Conservation (phyloP, 2,113 vertebrate species). For the Ramphastos sulfuratus region DNA sequence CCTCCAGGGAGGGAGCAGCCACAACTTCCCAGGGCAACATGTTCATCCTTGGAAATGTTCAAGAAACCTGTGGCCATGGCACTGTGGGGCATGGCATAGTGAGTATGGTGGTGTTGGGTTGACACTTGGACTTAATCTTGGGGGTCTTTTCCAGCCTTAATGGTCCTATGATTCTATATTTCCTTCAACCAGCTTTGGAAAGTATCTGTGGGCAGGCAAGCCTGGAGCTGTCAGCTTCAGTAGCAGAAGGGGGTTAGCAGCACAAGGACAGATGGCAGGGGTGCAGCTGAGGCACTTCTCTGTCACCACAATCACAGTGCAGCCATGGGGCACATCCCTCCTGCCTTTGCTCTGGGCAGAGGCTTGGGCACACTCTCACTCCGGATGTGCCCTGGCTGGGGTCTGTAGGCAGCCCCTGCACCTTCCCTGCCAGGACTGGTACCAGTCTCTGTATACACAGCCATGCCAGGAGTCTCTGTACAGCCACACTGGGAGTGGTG, state of each 20-base stretch:
- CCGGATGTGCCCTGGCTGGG: not conserved
- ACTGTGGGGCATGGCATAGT: no score
- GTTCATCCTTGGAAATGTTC: no score
- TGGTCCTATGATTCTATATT: not conserved
- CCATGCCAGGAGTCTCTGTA: no score
- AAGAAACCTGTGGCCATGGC: no score
- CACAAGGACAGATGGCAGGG: constrained; percentile 67
- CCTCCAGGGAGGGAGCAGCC: no score
- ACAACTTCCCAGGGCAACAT: no score
- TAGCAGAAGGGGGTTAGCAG: constrained; percentile 67
- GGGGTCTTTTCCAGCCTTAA: no score
- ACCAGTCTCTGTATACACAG: not conserved
- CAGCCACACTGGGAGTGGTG: not conserved
- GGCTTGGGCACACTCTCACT: not conserved
- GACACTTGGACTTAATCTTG: no score
- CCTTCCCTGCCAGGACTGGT: not conserved
- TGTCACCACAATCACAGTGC: not conserved
- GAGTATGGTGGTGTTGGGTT: no score
- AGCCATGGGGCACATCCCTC: not conserved
- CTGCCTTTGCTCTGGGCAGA: not conserved
- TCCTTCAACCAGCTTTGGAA: constrained; percentile 53
- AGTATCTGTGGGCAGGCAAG: constrained; percentile 17
- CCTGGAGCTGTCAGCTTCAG: constrained; percentile 46
- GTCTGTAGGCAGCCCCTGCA: not conserved
- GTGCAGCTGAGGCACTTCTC: constrained; percentile 25